Base-by-base conservation (phyloP, 1,140 invertebrate species). In the Lepidurus couesii region DNA sequence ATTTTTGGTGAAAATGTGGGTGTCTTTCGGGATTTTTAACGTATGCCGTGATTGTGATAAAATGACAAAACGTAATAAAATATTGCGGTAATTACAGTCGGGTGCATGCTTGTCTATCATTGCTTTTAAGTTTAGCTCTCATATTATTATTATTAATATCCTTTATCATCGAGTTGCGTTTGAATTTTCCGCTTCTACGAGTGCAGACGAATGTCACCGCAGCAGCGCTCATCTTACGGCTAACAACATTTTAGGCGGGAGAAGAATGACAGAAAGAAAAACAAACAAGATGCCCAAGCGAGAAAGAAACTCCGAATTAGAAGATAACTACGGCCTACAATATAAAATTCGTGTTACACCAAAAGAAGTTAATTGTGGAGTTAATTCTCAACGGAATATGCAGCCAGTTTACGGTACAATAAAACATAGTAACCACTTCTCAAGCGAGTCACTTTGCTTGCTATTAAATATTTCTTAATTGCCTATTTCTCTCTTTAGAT, bases 321-420 rank as follows among this genome's bases (percentile, higher is more conserved):
- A 65, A 65, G 53, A 65, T 65, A 65, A 65, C 53, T 65, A 79
- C 34, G 43, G 78, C 42, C 42, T 24, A 44, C 78, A 79, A 44
- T 75, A 43, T 9, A 79, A 79, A 75, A 79, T 75, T 8, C 78
- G 75, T 8, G 74, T 79, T 13, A 42, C 73, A 74, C 65, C 65
- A 26, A 79, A 44, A 47, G 78, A 79, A 75, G 73, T 79, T 75
- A 45, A 79, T 75, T 74, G 53, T 16, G 74, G 78, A 34, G 24
- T 75, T 21, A 44, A n/a, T 43, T 13, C 74, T 24, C 43, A 24
- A 43, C 34, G 42, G 13, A 75, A 47, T 75, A 75, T 79, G 78
- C 44, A 74, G 47, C 21, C 78, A 13, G 74, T 79, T 10, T 75
- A 79, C 13, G 45, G 78, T 79, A 75, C 44, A 11, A 75, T 6